Evolutionary conservation across 2,113 vertebrate genomes (phyloP), one percentile per base, ranked within the genome.

Genomic region (Takifugu flavidus): DNA sequence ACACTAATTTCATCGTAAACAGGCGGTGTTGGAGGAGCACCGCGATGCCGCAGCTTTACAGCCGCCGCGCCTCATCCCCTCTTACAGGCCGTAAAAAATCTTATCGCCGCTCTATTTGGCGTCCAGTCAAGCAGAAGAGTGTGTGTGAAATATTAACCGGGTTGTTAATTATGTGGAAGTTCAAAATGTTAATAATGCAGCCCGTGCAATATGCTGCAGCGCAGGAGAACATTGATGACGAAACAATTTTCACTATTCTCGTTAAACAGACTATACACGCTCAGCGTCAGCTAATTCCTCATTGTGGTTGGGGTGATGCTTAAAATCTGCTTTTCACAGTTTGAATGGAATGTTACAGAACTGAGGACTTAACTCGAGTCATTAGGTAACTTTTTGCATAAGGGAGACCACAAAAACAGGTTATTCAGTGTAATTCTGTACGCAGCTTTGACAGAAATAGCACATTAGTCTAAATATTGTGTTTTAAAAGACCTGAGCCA

Each of bases 51-150:
- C 42, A 43, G 13, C 47, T 51, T 28, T n/a, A 68, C 53, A 45
- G 14, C n/a, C 11, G 53, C 59, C 63, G 53, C 50, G 39, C 65
- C 72, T 62, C 29, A 39, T 56, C 63, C 7, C 43, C 39, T 58
- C 39, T 11, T 6, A 63, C 29, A 60, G 7, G 20, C 49, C 60
- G 53, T 63, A 31, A 55, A 58, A 74, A 53, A 1, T 53, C 57
- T 54, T 53, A 56, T 47, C 28, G 11, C 7, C 26, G 14, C 11
- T 13, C 26, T 2, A 42, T 25, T 4, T 14, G 13, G 3, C 25
- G 13, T 31, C 55, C 5, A 47, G 15, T 59, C 20, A 49, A 39
- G 15, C 31, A 45, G 29, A 13, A 20, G 20, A 69, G 0, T 29
- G 4, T 6, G 7, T 7, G 4, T 52, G 39, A 12, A 59, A 26